Conservation (phyloP, 2,113 vertebrate genomes). For the Chelonoidis abingdonii region DNA sequence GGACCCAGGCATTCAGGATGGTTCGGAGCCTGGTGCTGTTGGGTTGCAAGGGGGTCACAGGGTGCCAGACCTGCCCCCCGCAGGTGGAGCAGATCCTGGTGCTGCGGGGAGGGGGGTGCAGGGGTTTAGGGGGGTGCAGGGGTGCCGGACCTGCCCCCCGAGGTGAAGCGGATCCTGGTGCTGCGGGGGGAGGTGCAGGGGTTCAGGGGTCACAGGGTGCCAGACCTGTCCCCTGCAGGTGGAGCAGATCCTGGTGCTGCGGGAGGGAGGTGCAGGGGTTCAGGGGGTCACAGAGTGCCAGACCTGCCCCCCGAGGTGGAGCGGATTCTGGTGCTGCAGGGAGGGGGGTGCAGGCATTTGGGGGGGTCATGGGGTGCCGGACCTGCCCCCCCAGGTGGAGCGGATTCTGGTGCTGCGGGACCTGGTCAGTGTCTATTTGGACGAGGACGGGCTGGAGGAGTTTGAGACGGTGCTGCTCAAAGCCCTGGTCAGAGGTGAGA, state of each 20-base stretch:
- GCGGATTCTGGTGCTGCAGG: background rate
- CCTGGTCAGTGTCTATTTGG: constrained; percentile 85
- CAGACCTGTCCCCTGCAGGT: background rate
- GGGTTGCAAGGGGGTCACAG: background rate
- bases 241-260: no score
- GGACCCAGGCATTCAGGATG: constrained; percentile 33
- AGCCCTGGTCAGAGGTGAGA: constrained; percentile 85
- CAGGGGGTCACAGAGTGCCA: background rate
- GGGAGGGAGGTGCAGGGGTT: background rate
- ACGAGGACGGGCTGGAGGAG: constrained; percentile 86
- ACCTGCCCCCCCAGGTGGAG: constrained; percentile 74
- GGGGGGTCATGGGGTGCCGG: background rate
- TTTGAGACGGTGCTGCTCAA: constrained; percentile 90
- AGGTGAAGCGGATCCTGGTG: background rate
- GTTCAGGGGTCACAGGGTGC: background rate
- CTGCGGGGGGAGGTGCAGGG: background rate
- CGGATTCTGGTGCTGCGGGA: constrained; percentile 86
- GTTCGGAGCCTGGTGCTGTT: background rate
- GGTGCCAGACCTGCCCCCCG: background rate
- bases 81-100: background rate
- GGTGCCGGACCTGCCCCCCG: background rate
- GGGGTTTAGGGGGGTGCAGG: background rate
- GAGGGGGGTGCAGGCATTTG: background rate
- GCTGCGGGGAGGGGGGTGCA: background rate
- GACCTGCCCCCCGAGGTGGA: background rate